Evolutionary conservation across 2,888 invertebrate genomes (phyloP), one percentile per base, ranked within the genome.

Genomic region (Drosophila acutilabella): DNA sequence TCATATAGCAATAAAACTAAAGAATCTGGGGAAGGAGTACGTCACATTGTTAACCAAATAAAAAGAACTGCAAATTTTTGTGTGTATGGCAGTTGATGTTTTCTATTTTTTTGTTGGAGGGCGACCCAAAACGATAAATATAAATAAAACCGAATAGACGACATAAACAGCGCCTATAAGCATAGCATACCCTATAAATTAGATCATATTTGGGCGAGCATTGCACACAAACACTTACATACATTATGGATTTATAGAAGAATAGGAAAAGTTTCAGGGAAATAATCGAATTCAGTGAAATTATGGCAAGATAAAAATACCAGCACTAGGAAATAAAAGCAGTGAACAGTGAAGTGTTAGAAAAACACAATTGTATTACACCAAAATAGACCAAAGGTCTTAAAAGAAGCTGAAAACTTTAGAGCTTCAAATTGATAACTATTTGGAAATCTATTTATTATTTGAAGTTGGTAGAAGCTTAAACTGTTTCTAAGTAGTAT

Each of bases 1-100:
- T 69, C 56, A 67, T 64, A 60, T 59, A 42, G 78, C 69, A 66
- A 80, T 83, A 80, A 74, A 79, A 76, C 67, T 66, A 26, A 69
- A 71, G 18, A 13, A 23, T 23, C 23, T 13, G 23, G 45, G 51
- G 45, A 47, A 33, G 36, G 62, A 47, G 33, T 11, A 0, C 41
- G 57, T 14, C 69, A 71, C 64, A 65, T 70, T 73, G 62, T 64
- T 67, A 69, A 71, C 61, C 40, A 67, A 59, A 66, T 48, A 60
- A 81, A 84, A 81, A 62, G 62, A 59, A 64, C 56, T 70, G 64
- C 73, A 80, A 61, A 73, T 69, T 76, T 74, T 53, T 36, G 36
- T 62, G 52, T 54, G 48, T 53, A 40, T 52, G 76, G 57, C 42
- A 48, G 59, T 68, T 73, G 73, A 73, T 59, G 61, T 74, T 59